Evolutionary conservation across 2,888 invertebrate species (phyloP), one percentile per base, ranked within the genome.

Genomic region (Acholoe squamosa): DNA sequence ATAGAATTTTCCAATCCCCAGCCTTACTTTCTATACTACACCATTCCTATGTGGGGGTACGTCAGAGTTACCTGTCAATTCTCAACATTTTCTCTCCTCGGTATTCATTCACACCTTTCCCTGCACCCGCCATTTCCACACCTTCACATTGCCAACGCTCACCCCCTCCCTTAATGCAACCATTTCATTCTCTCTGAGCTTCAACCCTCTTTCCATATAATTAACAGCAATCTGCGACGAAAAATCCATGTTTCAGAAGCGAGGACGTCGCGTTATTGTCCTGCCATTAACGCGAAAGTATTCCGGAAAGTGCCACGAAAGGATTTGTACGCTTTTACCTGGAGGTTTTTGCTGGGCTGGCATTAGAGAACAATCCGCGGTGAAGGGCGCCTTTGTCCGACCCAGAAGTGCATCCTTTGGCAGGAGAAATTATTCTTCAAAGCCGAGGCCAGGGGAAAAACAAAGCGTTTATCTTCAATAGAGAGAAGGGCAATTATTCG

Each of bases 401-500:
- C 80, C 19, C 28, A 19, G 56, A 56, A 86, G 86, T 86, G 86
- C 54, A 54, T 86, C 54, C 86, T 86, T 52, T 56, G 28, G 86
- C 86, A 52, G 52, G 0, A 52, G 56, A 86, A 86, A 86, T 56
- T 52, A 52, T 25, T 56, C 86, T 86, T 86, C 86, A 86, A 86
- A 86, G 86, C 86, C 28, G 84, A 43, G 43, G 84, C 34, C 84
- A 22, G n/a, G 43, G 84, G 84, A 34, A 84, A 84, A 84, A 84
- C 51, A 84, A 84, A 84, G 28, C 84, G 19, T 84, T 84, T 19
- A 84, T 84, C 84, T 84, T 5, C n/a, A 34, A 84, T 51, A 51
- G 84, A 84, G 51, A 16, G 84, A 84, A 51, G 1, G 84, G 84
- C 84, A 84, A 84, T 84, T 84, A 84, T 84, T 51, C 84, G 43